These are phyloP conservation scores for Clarias magur DNA, from an alignment of 2,113 vertebrate species.

Conservation along the genomic window DNA sequence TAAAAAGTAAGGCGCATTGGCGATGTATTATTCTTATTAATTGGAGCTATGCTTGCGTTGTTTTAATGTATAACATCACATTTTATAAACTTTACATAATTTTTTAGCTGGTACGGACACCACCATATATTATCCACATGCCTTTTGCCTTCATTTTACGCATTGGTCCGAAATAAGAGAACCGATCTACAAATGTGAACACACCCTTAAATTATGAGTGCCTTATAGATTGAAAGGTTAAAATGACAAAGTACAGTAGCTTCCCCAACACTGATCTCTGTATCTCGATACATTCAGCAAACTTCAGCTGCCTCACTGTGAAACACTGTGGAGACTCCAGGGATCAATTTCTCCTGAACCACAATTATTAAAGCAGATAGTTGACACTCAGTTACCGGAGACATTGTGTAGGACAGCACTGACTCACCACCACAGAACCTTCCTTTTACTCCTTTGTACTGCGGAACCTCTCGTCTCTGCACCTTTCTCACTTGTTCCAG, in stretches of 20 bases:
- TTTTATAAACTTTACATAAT: no score
- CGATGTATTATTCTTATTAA: no score
- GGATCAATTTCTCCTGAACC: conserved; percentile 19
- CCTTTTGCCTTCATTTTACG: no score
- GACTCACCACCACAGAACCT: conserved; percentile 26
- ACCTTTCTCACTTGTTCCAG: conserved; percentile 8
- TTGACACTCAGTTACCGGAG: conserved; percentile 25
- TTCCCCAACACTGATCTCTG: background rate
- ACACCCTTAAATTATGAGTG: background rate
- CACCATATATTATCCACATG: no score
- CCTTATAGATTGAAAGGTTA: background rate
- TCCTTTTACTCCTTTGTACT: conserved; percentile 11
- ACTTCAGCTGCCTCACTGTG: background rate
- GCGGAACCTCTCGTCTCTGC: background rate
- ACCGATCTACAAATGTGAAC: no score
- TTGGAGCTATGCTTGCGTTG: no score
- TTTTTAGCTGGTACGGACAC: no score
- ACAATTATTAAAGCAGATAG: background rate
- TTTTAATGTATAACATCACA: no score
- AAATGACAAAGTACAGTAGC: background rate
- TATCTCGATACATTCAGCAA: background rate
- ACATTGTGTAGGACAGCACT: conserved; percentile 15
- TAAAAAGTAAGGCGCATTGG: no score
- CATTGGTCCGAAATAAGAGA: no score
- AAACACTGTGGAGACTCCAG: background rate